Conservation (phyloP, 2,113 vertebrate genomes). For the Rhinolophus sinicus region DNA sequence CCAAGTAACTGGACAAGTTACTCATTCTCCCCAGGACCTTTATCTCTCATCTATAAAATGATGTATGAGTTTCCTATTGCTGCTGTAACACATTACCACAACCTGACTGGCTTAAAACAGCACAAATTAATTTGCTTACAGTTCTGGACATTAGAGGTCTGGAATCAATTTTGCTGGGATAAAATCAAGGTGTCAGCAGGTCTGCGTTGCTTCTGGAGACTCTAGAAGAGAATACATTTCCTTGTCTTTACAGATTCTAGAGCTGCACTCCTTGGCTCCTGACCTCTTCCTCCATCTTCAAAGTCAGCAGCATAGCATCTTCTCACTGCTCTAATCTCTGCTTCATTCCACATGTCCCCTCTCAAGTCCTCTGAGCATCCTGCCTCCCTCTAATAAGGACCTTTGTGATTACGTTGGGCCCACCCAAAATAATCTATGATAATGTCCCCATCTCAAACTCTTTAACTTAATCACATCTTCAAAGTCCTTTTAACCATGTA, state of each 20-base stretch:
- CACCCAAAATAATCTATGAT: neutral
- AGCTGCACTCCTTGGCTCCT: neutral
- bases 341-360: neutral
- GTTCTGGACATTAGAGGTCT: neutral
- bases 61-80: neutral
- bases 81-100: slow-evolving; percentile 18
- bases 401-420: neutral
- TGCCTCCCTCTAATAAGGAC: neutral
- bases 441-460: neutral
- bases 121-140: neutral
- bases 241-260: neutral
- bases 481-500: neutral
- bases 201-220: neutral
- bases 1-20: neutral
- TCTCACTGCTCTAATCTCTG: neutral
- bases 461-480: slow-evolving; percentile 1
- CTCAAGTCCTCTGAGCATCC: neutral
- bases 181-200: neutral
- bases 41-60: slow-evolving; percentile 1
- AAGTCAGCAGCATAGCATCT: neutral
- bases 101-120: neutral
- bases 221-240: neutral
- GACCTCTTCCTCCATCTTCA: neutral
- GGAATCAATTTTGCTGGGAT: neutral
- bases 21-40: neutral